These are phyloP conservation scores for Stenichneumon culpator DNA, from an alignment of 2,888 invertebrate genomes.

Conservation along the genomic window DNA sequence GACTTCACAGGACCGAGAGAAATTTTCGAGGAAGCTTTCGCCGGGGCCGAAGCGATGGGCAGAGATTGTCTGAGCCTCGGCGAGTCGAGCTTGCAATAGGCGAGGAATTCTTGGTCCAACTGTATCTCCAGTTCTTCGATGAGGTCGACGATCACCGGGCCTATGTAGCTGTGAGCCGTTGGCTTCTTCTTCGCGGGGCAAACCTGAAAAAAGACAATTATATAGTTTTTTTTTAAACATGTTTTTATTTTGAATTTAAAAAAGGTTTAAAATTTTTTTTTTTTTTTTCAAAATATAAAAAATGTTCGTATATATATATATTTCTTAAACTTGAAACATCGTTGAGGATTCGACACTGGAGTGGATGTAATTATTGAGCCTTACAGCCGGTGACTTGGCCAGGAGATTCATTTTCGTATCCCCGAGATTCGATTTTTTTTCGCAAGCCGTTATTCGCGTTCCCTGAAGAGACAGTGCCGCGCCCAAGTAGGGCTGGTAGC, in stretches of 20 bases:
- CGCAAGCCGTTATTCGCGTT: slow-evolving; percentile 86
- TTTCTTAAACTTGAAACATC: slow-evolving; percentile 14
- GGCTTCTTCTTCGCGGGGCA: slow-evolving; percentile 80
- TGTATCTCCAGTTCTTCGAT: slow-evolving; percentile 89
- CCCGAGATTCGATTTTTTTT: slow-evolving; percentile 83
- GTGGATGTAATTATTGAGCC: slow-evolving; percentile 18
- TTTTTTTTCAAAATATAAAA: not conserved
- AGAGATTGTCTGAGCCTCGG: slow-evolving; percentile 71
- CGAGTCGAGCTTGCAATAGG: slow-evolving; percentile 78
- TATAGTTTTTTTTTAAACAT: not conserved
- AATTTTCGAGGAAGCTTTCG: slow-evolving; percentile 61
- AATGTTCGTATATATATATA: slow-evolving; percentile 47
- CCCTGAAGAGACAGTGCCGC: slow-evolving; percentile 90
- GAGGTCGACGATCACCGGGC: slow-evolving; percentile 90
- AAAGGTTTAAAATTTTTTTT: too few species aligned
- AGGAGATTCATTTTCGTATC: slow-evolving; percentile 83
- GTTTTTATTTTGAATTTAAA: too few species aligned
- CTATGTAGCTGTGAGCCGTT: slow-evolving; percentile 85
- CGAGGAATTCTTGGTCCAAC: slow-evolving; percentile 81
- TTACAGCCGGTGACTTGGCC: slow-evolving; percentile 77
- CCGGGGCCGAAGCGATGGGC: slow-evolving; percentile 72
- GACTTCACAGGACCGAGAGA: slow-evolving; percentile 59
- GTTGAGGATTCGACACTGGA: not conserved
- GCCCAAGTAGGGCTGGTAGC: slow-evolving; percentile 93
- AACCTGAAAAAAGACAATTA: slow-evolving; percentile 69